Base-by-base conservation (phyloP, 2,888 invertebrate genomes). In the Agrilus cyanescens region DNA sequence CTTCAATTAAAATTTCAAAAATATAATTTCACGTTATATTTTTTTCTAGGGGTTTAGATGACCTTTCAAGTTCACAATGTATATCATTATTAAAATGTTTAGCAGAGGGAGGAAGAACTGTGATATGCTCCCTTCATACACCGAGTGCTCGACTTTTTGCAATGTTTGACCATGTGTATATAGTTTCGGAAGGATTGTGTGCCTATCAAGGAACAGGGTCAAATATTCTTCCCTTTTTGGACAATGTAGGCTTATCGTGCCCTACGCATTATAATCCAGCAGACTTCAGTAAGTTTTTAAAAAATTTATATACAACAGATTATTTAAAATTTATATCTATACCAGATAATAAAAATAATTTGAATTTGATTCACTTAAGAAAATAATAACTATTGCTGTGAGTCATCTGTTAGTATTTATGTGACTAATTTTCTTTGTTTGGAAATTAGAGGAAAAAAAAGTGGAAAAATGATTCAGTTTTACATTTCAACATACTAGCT, bases 121-220 rank as follows among this genome's bases (percentile, higher is more conserved):
- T 96, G 5, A 78, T 96, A 43, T 95, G 94, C 59, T 94, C 94
- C 0, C 80, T 96, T 39, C 96, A 96, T 67, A 94, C 95, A n/a
- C 96, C 96, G 0, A 93, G 91, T 48, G 94, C 95, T 0, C 82
- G 83, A 51, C 72, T 94, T 38, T 95, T 96, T 64, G 79, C 87
- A 12, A 84, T 85, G 71, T 91, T 96, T 62, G 91, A 88, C 66
- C 83, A 93, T 60, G 80, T 94, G 2, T 95, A 93, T 59, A 79
- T 95, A 43, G 75, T 96, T 36, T 82, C 91, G 0, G 80, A 78
- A 37, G 96, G 96, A 0, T 81, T 88, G 53, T 95, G 94, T 61
- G 82, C 88, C 5, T 96, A 90, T 64, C 83, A 90, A 56, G 95
- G 95, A 2, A 74, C 80, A 0, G 78, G 85, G 0, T 67, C 71